Conservation (phyloP, 2,797 vertebrate species). For the Euthynnus affinis region DNA sequence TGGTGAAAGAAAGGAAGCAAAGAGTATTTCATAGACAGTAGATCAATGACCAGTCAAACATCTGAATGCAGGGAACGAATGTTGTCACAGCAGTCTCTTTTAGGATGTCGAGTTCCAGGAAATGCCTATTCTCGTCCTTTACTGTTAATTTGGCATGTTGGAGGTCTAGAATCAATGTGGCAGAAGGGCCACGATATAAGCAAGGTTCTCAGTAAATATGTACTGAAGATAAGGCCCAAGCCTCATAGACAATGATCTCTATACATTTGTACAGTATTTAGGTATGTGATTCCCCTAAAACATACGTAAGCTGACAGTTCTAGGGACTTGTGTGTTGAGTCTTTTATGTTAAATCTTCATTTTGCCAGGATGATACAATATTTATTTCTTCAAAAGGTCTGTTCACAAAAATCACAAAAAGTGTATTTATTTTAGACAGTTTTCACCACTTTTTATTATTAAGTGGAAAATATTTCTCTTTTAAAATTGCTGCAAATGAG, state of each 20-base stretch:
- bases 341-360: neutral
- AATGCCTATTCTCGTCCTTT: neutral
- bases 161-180: neutral
- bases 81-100: neutral
- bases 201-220: neutral
- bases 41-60: constrained; percentile 3
- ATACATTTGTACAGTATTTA: too few species aligned
- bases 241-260: too few species aligned
- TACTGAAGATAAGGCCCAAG: neutral
- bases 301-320: neutral
- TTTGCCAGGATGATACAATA: neutral
- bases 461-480: neutral
- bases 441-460: neutral
- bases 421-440: neutral
- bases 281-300: neutral
- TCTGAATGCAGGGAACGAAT: constrained; percentile 5
- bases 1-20: neutral
- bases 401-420: neutral
- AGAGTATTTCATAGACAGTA: neutral
- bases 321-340: neutral
- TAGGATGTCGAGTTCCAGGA: neutral
- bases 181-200: neutral
- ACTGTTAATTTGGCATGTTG: neutral
- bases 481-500: neutral
- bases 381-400: neutral